Evolutionary conservation across 1,140 invertebrate genomes (phyloP).

Genomic region (Mya arenaria): DNA sequence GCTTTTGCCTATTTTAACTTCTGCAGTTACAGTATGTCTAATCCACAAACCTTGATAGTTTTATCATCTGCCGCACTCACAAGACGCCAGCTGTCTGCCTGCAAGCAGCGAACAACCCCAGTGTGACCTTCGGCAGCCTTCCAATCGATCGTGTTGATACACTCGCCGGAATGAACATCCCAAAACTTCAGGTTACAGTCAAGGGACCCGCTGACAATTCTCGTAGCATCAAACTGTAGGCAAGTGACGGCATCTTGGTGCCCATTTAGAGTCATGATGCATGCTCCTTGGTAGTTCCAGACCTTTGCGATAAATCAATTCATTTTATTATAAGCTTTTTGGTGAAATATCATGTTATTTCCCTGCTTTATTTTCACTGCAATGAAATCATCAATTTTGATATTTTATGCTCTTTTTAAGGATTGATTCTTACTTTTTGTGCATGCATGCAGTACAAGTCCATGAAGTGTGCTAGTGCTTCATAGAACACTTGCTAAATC

Average conservation of each 20-base stretch:
- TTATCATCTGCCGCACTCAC: slow-evolving; percentile 84
- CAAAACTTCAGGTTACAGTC: slow-evolving; percentile 83
- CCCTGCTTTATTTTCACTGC: too few species aligned
- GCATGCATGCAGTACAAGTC: too few species aligned
- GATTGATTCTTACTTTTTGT: too few species aligned
- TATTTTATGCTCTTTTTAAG: too few species aligned
- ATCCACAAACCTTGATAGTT: slow-evolving; percentile 82
- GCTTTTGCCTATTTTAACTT: not conserved
- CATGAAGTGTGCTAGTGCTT: too few species aligned
- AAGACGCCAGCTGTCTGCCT: slow-evolving; percentile 83
- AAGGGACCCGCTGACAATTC: slow-evolving; percentile 82
- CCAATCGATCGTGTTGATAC: slow-evolving; percentile 84
- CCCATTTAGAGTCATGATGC: slow-evolving; percentile 81
- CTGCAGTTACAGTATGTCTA: not conserved
- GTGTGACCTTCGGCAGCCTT: slow-evolving; percentile 84
- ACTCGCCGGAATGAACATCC: slow-evolving; percentile 81
- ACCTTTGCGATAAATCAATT: too few species aligned
- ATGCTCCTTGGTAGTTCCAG: slow-evolving; percentile 81
- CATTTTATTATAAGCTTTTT: too few species aligned
- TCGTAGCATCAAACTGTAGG: slow-evolving; percentile 82
- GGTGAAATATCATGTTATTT: too few species aligned
- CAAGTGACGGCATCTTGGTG: slow-evolving; percentile 83
- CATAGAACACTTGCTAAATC: too few species aligned
- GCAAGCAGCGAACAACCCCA: slow-evolving; percentile 82
- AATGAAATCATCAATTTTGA: too few species aligned